Conservation (phyloP, 2,113 vertebrate genomes). For the Oostethus manadensis region DNA sequence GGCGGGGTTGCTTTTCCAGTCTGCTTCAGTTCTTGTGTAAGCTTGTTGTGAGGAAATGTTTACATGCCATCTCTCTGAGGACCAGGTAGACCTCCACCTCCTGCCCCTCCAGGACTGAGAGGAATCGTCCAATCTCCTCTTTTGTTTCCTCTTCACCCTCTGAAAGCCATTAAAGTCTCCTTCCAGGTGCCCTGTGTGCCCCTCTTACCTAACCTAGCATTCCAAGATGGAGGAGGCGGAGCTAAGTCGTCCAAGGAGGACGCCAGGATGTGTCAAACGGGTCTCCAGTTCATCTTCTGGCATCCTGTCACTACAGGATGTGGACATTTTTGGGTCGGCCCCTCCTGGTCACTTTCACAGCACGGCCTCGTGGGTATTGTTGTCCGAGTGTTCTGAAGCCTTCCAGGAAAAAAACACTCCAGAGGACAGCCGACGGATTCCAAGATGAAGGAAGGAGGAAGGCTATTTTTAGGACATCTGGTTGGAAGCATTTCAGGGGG, state of each 20-base stretch:
- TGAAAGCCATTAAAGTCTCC: slow-evolving; percentile 13
- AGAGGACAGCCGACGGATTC: slow-evolving; percentile 40
- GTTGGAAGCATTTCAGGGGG: not conserved
- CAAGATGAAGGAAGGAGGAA: slow-evolving; percentile 41
- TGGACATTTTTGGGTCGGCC: slow-evolving; percentile 48
- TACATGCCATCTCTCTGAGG: slow-evolving; percentile 71
- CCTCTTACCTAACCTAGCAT: slow-evolving; percentile 9
- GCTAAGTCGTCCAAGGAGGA: slow-evolving; percentile 8
- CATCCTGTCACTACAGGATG: slow-evolving; percentile 73
- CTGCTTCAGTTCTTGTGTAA: slow-evolving; percentile 38
- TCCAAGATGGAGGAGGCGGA: slow-evolving; percentile 5
- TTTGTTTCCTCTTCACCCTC: slow-evolving; percentile 20
- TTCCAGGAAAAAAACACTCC: slow-evolving; percentile 75
- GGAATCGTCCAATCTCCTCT: slow-evolving; percentile 36
- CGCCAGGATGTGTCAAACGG: slow-evolving; percentile 65
- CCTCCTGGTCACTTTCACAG: slow-evolving; percentile 53
- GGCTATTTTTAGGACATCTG: slow-evolving; percentile 7
- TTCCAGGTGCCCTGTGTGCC: slow-evolving; percentile 23
- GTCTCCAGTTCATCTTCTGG: slow-evolving; percentile 65
- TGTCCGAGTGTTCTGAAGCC: slow-evolving; percentile 24
- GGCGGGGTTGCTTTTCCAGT: not conserved
- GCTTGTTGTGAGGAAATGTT: slow-evolving; percentile 74
- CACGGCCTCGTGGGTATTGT: slow-evolving; percentile 60
- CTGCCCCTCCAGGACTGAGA: slow-evolving; percentile 35
- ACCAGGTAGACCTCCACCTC: slow-evolving; percentile 59